A percentile compares a stretch with the other conserved stretches of the same genome.
Conservation (phyloP, 92 coral and sea anemone genomes). For the Phymanthus crucifer region DNA sequence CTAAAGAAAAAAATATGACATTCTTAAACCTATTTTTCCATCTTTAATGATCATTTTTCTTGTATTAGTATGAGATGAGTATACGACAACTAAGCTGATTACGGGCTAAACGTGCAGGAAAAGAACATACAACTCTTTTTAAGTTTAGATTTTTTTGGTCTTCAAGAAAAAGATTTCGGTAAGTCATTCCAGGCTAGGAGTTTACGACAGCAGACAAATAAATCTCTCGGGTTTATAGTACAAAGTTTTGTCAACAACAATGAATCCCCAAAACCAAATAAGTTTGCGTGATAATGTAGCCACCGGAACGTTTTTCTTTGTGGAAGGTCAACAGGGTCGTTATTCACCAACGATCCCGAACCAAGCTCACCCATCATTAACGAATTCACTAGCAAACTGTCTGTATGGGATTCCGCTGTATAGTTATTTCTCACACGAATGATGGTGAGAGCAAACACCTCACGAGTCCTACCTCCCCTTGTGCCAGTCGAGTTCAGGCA, state of each 20-base stretch:
- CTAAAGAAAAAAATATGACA: background rate
- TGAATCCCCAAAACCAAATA: background rate
- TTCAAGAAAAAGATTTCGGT: background rate
- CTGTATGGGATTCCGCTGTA: slow-evolving; percentile 5
- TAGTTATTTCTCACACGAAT: slow-evolving; percentile 13
- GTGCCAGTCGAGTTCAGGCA: background rate
- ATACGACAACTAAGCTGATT: background rate
- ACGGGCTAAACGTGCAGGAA: background rate
- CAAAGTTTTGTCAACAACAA: slow-evolving; percentile 2
- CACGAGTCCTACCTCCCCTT: background rate
- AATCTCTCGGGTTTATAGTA: background rate
- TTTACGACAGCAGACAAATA: background rate
- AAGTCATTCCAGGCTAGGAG: background rate
- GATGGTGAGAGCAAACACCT: background rate
- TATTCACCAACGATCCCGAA: slow-evolving; percentile 9
- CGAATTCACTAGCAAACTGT: background rate
- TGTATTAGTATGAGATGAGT: background rate
- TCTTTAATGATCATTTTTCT: background rate
- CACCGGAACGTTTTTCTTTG: slow-evolving; percentile 11
- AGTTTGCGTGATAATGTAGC: slow-evolving; percentile 27
- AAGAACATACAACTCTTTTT: background rate
- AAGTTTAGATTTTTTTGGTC: too few relatives aligned
- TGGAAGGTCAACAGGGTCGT: slow-evolving; percentile 39
- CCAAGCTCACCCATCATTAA: slow-evolving; percentile 14
- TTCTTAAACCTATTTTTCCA: background rate